Evolutionary conservation across 1,140 invertebrate genomes (phyloP).

Genomic region (Trichonephila clavata): DNA sequence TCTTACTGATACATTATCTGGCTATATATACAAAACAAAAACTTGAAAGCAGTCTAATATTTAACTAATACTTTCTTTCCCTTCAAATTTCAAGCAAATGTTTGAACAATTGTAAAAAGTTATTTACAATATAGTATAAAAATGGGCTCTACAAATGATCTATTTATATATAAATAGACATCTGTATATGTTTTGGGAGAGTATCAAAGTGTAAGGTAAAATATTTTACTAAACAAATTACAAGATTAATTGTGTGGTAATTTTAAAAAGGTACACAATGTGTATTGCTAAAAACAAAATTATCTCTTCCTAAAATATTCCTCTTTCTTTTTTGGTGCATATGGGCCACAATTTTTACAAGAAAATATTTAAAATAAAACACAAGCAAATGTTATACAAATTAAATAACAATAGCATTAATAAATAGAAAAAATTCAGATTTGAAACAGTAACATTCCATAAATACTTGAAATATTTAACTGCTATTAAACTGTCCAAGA

Average conservation of each 20-base stretch:
- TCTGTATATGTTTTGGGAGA: neutral
- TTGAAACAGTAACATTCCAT: neutral
- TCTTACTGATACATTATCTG: neutral
- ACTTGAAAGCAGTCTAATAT: neutral
- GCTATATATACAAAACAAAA: neutral
- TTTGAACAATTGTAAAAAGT: neutral
- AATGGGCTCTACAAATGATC: neutral
- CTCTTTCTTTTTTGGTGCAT: no score
- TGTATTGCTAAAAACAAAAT: no score
- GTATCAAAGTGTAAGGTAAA: neutral
- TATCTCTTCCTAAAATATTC: no score
- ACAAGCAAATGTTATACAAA: neutral
- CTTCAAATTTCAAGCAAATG: neutral
- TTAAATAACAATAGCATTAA: neutral
- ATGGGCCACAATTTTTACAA: no score
- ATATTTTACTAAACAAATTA: neutral
- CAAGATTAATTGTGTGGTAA: neutral
- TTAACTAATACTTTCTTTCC: neutral
- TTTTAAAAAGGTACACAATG: no score
- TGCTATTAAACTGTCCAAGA: conserved; percentile 78
- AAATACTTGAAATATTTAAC: neutral
- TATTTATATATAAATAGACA: neutral
- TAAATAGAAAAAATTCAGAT: neutral
- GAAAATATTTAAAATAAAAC: neutral
- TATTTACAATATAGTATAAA: neutral